These are phyloP conservation scores for Gila robusta DNA, from an alignment of 2,797 vertebrate genomes.

Conservation along the genomic window DNA sequence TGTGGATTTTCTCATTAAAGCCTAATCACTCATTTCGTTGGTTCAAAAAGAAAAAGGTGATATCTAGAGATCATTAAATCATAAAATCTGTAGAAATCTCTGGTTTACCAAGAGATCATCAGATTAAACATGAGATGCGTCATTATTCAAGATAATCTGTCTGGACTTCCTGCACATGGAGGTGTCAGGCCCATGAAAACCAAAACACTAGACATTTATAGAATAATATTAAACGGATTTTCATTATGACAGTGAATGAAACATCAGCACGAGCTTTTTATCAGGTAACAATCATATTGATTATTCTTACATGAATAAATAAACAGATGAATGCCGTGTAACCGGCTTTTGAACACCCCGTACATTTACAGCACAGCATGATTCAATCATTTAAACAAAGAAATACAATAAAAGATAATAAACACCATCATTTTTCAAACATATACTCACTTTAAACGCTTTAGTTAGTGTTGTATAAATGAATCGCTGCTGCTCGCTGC, in stretches of 20 bases:
- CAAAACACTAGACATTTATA: not conserved
- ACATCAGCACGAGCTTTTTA: not conserved
- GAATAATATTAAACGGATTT: too few relatives aligned
- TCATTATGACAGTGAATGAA: not conserved
- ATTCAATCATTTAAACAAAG: not conserved
- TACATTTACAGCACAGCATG: not conserved
- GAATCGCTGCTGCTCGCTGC: constrained; percentile 16
- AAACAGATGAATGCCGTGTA: not conserved
- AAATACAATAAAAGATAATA: not conserved
- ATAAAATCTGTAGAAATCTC: not conserved
- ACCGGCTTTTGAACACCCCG: not conserved
- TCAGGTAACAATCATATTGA: not conserved
- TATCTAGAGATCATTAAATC: not conserved
- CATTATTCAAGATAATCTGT: constrained; percentile 16
- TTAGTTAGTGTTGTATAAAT: not conserved
- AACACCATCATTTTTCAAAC: not conserved
- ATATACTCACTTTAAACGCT: constrained; percentile 55
- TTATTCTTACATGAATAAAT: not conserved
- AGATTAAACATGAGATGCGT: constrained; percentile 21
- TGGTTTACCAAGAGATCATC: not conserved
- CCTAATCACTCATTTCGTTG: not conserved
- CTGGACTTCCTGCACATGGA: constrained; percentile 38
- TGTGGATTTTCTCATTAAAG: not conserved
- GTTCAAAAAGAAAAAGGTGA: not conserved
- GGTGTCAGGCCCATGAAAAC: not conserved